Base-by-base conservation (phyloP, 2,113 vertebrate species). In the Micromys minutus region DNA sequence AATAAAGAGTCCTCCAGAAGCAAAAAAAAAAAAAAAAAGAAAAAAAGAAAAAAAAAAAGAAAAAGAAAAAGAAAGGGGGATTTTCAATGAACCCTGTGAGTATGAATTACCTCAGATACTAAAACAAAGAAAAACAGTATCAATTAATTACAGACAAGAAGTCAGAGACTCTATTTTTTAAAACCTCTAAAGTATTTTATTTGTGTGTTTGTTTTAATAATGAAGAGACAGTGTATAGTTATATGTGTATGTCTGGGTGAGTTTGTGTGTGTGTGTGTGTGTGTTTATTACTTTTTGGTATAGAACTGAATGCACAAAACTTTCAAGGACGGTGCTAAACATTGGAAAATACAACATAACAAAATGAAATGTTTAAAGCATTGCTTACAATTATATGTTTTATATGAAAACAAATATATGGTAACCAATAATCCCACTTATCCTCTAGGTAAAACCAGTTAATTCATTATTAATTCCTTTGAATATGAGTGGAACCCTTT, bases 381-480 rank as follows among this genome's bases (percentile, higher is more conserved):
- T 61, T 85, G 91, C 79, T 95, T 89, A 61, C 24, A 24, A 65
- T 93, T 13, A 63, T 11, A 26, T 61, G 19, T 87, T 87, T 91
- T 76, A 93, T 95, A 75, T 77, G n/a, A 50, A 91, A 34, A 1
- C 34, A 16, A 52, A 12, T 71, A 79, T n/a, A 21, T 87, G 26
- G 12, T 50, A 16, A 76, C 55, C 45, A 76, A 31, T 5, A 95
- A 39, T 6, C 16, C 3, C 29, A n/a, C 63, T 47, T 15, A 13
- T 86, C 12, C 75, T 45, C 11, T 3, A 45, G 2, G 0, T 7
- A 75, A 85, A 81, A 65, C 59, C 6, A 79, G 16, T 1, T 3
- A 71, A 83, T 61, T 69, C 17, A 12, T 34, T 15, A 29, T 31
- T 10, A 71, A 10, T 15, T 61, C 11, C 6, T 75, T 87, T 93